phyloP scores from a whole-genome alignment of 1,140 invertebrate genomes.

The Acyrthosiphon pisum region DNA sequence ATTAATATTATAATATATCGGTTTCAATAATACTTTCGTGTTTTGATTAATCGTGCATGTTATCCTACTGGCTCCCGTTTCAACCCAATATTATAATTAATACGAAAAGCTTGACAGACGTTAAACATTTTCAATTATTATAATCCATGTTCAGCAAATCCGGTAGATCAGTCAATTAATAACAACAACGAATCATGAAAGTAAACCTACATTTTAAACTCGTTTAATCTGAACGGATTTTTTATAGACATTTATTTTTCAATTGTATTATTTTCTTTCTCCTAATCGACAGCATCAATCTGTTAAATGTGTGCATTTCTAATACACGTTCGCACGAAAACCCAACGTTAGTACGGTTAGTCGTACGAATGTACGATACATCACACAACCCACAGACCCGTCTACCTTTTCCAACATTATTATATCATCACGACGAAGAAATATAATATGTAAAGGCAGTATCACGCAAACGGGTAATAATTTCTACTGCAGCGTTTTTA shows the following conservation, averaged over 20 bases:
- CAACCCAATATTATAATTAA: slow-evolving; percentile 3
- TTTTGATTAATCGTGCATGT: not conserved
- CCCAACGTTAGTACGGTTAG: not conserved
- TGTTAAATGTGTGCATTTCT: not conserved
- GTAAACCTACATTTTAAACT: not conserved
- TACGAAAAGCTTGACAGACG: not conserved
- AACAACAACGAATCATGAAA: not conserved
- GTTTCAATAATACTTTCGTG: not conserved
- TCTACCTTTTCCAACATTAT: not conserved
- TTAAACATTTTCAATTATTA: not conserved
- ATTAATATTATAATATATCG: not conserved
- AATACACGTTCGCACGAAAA: not conserved
- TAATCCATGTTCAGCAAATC: not conserved
- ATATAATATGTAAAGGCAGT: not conserved
- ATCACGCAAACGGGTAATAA: not conserved
- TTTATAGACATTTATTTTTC: not conserved
- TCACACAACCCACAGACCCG: no score
- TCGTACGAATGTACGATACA: no score
- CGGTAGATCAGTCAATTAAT: no score
- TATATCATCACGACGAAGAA: not conserved
- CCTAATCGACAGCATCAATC: not conserved
- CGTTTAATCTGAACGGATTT: not conserved
- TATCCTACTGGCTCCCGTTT: not conserved
- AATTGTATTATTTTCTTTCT: not conserved
- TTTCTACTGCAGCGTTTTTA: not conserved